Base-by-base conservation (phyloP, 2,113 vertebrate species). In the Macaca mulatta region DNA sequence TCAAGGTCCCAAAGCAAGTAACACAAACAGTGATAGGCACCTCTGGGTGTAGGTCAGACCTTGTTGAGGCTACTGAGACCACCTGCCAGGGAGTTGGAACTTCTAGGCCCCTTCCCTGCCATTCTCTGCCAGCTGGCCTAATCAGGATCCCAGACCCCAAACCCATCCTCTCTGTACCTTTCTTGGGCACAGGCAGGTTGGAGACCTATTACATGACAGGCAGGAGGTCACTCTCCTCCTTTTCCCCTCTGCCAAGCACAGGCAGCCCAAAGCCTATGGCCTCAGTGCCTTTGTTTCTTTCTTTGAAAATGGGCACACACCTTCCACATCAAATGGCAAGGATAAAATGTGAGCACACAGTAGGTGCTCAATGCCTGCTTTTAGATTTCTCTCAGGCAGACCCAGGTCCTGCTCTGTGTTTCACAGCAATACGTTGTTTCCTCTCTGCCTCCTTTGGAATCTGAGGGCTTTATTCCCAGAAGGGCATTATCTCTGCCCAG, bases 71-170 rank as follows among this genome's bases (percentile, higher is more conserved):
- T n/a, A 38, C 57, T 5, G 32, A 84, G 59, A 40, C 8, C 1
- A 2, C 16, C n/a, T 14, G 3, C 43, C 0, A 0, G 57, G 27
- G 80, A 40, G 12, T 0, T 3, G 43, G 25, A 4, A 30, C 40
- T 1, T n/a, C n/a, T 2, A 30, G 78, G 77, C 25, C 8, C 30
- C 35, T 38, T 69, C 20, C 74, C 50, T 77, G 48, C 27, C 9
- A 48, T 30, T 77, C 23, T 40, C 35, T 38, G 30, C 30, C 6
- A 35, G 8, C 30, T 3, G 45, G 27, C 35, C 38, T 38, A 4
- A 17, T 20, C 1, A 9, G 59, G 17, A 55, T 11, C 20, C 43
- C 20, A 70, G 79, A 8, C 18, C 10, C 14, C 8, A 16, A 79
- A 75, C n/a, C 35, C 10, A 0, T 30, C 18, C n/a, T 38, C 22